Conservation (phyloP, 2,797 vertebrate genomes). For the Pangasius mekongensis region DNA sequence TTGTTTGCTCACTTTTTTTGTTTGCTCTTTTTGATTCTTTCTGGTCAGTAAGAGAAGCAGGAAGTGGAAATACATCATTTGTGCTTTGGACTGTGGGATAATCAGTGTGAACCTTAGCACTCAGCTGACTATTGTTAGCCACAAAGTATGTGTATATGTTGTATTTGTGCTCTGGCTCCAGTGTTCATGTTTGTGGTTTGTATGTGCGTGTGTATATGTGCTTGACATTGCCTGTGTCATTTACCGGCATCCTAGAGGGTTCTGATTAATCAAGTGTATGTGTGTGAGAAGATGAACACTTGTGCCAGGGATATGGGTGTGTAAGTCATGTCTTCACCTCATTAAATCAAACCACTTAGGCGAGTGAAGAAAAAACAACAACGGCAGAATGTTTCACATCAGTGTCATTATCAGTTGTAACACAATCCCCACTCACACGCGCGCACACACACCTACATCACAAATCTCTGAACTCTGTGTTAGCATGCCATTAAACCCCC, state of each 20-base stretch:
- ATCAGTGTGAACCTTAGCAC: constrained; percentile 35
- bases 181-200: constrained; percentile 2
- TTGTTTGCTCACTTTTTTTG: neutral
- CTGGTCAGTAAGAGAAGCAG: constrained; percentile 17
- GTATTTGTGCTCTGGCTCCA: constrained; percentile 17
- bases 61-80: constrained; percentile 34
- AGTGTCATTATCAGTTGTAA: constrained; percentile 52
- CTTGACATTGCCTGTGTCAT: constrained; percentile 29
- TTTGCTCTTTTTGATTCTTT: neutral
- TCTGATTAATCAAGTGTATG: constrained; percentile 41
- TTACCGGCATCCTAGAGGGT: constrained; percentile 52
- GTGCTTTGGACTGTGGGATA: constrained; percentile 44
- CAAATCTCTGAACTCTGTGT: constrained; percentile 50
- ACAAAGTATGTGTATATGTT: constrained; percentile 1
- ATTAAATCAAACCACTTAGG: constrained; percentile 60
- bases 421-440: constrained; percentile 56
- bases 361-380: constrained; percentile 28
- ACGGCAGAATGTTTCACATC: constrained; percentile 45
- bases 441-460: constrained; percentile 54
- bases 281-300: constrained; percentile 71
- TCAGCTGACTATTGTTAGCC: constrained; percentile 41
- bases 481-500: constrained; percentile 63
- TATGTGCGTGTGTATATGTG: constrained; percentile 5
- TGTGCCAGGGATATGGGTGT: constrained; percentile 62
- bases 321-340: constrained; percentile 58